Evolutionary conservation across 2,113 vertebrate species (phyloP).

Genomic region (Hydrolagus affinis): DNA sequence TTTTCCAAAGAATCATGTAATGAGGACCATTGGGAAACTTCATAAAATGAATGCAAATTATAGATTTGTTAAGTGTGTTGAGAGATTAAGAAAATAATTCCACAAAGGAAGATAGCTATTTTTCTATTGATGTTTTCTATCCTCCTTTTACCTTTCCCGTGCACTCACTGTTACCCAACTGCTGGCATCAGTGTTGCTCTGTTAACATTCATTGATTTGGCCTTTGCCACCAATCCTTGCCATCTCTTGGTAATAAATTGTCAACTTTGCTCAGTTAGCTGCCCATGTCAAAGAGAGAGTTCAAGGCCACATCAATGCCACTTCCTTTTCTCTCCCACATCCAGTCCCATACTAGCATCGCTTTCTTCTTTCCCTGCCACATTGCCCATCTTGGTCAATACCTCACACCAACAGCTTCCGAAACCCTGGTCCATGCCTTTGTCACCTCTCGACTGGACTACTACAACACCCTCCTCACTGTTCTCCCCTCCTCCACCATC

Average conservation of each 20-base stretch:
- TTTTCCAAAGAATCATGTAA: constrained; percentile 10
- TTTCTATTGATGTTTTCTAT: not conserved
- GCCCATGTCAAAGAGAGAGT: too few relatives aligned
- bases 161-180: not conserved
- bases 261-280: not conserved
- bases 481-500: too few relatives aligned
- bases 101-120: not conserved
- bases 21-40: constrained; percentile 22
- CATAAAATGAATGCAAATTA: constrained; percentile 25
- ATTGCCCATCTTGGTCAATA: too few relatives aligned
- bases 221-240: not conserved
- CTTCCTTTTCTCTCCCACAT: too few relatives aligned
- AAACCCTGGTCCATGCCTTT: too few relatives aligned
- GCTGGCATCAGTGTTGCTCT: not conserved
- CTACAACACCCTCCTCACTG: too few relatives aligned
- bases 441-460: too few relatives aligned
- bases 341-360: too few relatives aligned
- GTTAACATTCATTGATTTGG: not conserved
- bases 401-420: too few relatives aligned
- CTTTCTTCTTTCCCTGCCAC: too few relatives aligned
- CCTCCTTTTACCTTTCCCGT: not conserved
- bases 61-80: constrained; percentile 7
- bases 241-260: not conserved
- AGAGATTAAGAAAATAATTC: not conserved
- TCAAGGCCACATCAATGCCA: too few relatives aligned